Base-by-base conservation (phyloP, 2,888 invertebrate genomes). In the Dusona sp. region DNA sequence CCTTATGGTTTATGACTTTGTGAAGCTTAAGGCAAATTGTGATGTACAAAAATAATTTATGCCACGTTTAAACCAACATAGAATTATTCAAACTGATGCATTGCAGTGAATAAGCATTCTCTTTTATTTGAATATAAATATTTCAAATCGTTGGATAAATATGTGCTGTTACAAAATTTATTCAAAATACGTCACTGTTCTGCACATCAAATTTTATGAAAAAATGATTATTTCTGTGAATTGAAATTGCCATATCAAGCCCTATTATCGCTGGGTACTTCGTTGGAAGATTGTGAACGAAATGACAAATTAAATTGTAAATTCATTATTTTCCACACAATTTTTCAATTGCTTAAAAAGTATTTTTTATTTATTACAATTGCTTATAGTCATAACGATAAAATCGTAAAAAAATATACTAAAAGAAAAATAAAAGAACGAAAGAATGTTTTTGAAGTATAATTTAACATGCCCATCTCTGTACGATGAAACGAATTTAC, bases 381-480 rank as follows among this genome's bases (percentile, higher is more conserved):
- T 19, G 42, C 48, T 48, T 1, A 19, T 3, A 45, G 16, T 16
- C 3, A n/a, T 4, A n/a, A 16, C 25, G 11, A 9, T 42, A 13
- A 25, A 29, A n/a, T 19, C 16, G 33, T 19, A 51, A 16, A 25
- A 22, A 42, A 7, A 38, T 1, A 19, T 8, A 29, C 16, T 42
- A 3, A 19, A 45, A 25, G 6, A 16, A 33, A 29, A 29, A 48
- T n/a, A 8, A 57, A 42, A 33, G 29, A 79, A 36, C 25, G 16
- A 57, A 42, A 33, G 29, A 79, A 36, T 36, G 48, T 4, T 79
- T 45, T 72, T 45, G 38, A 36, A 72, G 33, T 51, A 51, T 25
- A 70, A 29, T 29, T 8, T 3, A 70, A 70, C 25, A 8, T 70
- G 29, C 19, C 25, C 29, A 48, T 70, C 51, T 72, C 13, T 13